Base-by-base conservation (phyloP, 53 echinoderm and acorn worm genomes). In the Arbacia lixula region DNA sequence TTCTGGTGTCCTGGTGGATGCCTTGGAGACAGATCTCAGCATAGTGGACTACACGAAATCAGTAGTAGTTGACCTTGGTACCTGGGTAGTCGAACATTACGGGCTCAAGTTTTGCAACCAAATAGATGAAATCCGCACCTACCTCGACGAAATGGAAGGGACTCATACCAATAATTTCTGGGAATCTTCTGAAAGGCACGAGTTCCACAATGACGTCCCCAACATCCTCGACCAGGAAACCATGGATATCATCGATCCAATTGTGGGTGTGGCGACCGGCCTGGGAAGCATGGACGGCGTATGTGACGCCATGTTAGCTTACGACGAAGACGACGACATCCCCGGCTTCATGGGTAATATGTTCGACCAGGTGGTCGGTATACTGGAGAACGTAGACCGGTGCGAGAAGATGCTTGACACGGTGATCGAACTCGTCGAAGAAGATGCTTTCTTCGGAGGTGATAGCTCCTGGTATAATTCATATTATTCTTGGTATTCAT, bases 201-300 rank as follows among this genome's bases (percentile, higher is more conserved):
- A 58, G 25, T 52, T 51, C 31, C 40, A 67, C 62, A 35, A 52
- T 25, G 54, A 85, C 5, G 54, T 2, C 53, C 63, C 52, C 3
- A 36, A 58, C 3, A 33, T 85, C 10, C 17, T 80, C 17, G 0
- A 2, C 1, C 38, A 16, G 25, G 26, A 83, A 32, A 36, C 38
- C 3, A 36, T 80, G 22, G 80, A 76, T 20, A 14, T 76, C 3
- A 42, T 85, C 28, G 94, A 91, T 72, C 19, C 30, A 12, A 27
- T 91, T 22, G 12, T 94, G 1, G 89, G 94, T 3, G 68, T 94
- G 2, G 2, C 84, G 33, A 84, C 94, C 9, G 87, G 91, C 12
- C 71, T 72, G 71, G 89, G 94, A 0, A 87, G 89, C 43, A 35
- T 94, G 42, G 85, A 68, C 2, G 51, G 74, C 6, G 53, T 84